Evolutionary conservation across 2,113 vertebrate species (phyloP).

Genomic region (Eidolon helvum): DNA sequence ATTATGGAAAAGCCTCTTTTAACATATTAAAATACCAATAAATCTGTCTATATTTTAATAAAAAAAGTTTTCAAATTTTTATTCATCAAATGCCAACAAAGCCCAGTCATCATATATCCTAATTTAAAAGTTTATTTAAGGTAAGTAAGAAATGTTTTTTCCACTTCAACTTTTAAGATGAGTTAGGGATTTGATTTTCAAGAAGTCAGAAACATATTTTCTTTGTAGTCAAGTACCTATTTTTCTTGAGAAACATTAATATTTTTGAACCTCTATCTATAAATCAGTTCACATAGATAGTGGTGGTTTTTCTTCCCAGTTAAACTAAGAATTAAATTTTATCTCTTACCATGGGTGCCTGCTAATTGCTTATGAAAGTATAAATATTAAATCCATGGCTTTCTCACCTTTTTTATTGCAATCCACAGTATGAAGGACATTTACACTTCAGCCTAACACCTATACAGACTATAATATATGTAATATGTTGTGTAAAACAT

Average conservation of each 20-base stretch:
- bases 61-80: background rate
- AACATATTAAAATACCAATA: background rate
- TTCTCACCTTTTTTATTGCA: background rate
- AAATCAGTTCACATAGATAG: background rate
- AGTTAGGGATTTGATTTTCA: background rate
- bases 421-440: background rate
- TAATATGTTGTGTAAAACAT: no score
- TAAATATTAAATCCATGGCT: background rate
- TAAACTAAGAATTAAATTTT: conserved; percentile 8
- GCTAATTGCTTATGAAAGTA: background rate
- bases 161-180: background rate
- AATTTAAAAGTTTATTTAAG: background rate
- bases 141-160: background rate
- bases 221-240: background rate
- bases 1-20: background rate
- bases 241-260: background rate
- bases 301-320: background rate
- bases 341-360: background rate
- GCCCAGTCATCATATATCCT: background rate
- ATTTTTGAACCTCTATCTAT: background rate
- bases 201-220: conserved; percentile 19
- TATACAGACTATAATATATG: background rate
- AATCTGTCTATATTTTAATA: background rate
- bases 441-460: background rate
- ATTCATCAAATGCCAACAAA: background rate